Base-by-base conservation (phyloP, 2,797 vertebrate genomes). In the Ctenosaura bakeri region DNA sequence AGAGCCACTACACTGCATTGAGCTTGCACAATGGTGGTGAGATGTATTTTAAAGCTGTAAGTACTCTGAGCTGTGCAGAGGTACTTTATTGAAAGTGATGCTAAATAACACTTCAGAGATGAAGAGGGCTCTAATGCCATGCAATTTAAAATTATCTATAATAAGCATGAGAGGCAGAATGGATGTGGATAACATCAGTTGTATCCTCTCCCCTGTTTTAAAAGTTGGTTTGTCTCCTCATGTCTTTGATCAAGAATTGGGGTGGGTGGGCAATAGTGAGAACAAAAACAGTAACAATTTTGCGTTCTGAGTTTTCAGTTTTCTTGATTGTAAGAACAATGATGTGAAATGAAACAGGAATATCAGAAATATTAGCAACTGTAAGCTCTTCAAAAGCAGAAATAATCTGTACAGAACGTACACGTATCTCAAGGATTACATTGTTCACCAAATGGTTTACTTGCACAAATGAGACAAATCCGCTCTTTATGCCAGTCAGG, bases 321-420 rank as follows among this genome's bases (percentile, higher is more conserved):
- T 29, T 86, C n/a, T 12, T 50, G 14, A 91, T 91, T 42, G 4
- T 76, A 74, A 0, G 1, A 42, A 2, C 4, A 0, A 0, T 86
- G 7, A 3, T 59, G 4, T 18, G 82, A 66, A 14, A 59, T 62
- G 22, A 54, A 92, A 16, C 35, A 85, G 64, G 83, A 86, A 46
- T 2, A 90, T 12, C 3, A 38, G 73, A 8, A 0, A 0, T 0
- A 26, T 74, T 5, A 74, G 32, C 35, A 14, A 18, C 26, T 74
- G 32, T 9, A 35, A 38, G 2, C 4, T 32, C 32, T 74, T 74
- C 54, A 56, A 13, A 56, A 56, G 2, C 9, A 16, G n/a, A 74
- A 74, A 74, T 35, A 35, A 12, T 74, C n/a, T n/a, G 13, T 16
- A 73, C 35, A n/a, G 35, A 73, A 13, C 13, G 32, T 71, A 29